These are phyloP conservation scores for Panthera leo DNA, from an alignment of 2,113 vertebrate species.

Conservation along the genomic window DNA sequence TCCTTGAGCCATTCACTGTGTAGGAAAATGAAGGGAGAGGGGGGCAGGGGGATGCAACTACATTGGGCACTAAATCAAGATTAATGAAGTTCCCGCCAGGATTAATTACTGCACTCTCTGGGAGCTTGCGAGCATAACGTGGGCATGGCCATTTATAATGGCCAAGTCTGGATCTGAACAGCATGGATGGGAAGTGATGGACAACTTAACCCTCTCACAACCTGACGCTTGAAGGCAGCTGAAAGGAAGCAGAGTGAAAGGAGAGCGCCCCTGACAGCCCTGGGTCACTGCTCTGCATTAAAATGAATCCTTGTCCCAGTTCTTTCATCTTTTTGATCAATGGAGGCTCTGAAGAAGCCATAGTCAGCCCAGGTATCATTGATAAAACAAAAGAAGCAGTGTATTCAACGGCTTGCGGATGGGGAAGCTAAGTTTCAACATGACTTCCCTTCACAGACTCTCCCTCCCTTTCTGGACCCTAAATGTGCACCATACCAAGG, in stretches of 20 bases:
- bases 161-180: not conserved
- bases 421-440: not conserved
- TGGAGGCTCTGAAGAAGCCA: not conserved
- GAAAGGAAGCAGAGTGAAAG: not conserved
- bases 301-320: not conserved
- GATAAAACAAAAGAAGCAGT: not conserved
- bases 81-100: conserved; percentile 55
- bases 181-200: rapidly evolving
- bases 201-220: not conserved
- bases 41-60: not conserved
- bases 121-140: not conserved
- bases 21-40: not conserved
- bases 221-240: not conserved
- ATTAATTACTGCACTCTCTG: conserved; percentile 16
- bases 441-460: not conserved
- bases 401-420: not conserved
- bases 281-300: not conserved
- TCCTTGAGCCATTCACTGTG: not conserved
- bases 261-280: not conserved
- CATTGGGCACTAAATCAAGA: conserved; percentile 45
- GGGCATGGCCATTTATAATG: not conserved
- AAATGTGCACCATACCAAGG: rapidly evolving
- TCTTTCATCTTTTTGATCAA: not conserved
- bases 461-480: not conserved
- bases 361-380: rapidly evolving